A percentile compares a stretch with the other conserved stretches of the same genome.
phyloP scores from a whole-genome alignment of 2,888 invertebrate species.

The Epirrhoe alternata region DNA sequence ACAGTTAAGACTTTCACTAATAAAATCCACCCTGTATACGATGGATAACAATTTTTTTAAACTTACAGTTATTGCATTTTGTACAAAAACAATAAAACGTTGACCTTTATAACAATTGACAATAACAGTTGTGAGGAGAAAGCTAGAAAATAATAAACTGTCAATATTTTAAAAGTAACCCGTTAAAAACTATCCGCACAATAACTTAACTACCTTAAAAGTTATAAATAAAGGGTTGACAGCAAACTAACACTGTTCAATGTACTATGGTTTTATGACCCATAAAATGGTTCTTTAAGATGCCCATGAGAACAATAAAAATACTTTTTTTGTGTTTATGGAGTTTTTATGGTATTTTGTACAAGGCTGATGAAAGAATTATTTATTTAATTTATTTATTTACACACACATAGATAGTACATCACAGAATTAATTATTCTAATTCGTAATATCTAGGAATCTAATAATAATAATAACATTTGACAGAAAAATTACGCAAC shows the following conservation, averaged over 20 bases:
- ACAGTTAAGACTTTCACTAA: too few species aligned
- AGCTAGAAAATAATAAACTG: constrained; percentile 17
- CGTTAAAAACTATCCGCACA: constrained; percentile 26
- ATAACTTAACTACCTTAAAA: constrained; percentile 17
- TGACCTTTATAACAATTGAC: neutral
- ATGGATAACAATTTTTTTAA: too few species aligned
- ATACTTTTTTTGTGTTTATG: constrained; percentile 30
- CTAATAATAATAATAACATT: too few species aligned
- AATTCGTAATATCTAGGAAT: too few species aligned
- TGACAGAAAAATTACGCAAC: too few species aligned
- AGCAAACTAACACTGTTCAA: constrained; percentile 32
- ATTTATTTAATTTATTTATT: too few species aligned
- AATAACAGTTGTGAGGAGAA: constrained; percentile 23
- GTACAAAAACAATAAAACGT: neutral
- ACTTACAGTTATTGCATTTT: too few species aligned
- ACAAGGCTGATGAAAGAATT: neutral
- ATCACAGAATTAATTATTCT: too few species aligned
- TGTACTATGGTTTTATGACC: constrained; percentile 37
- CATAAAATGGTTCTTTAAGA: constrained; percentile 36
- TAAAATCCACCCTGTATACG: too few species aligned
- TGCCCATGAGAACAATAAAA: constrained; percentile 44
- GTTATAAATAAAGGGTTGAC: constrained; percentile 39
- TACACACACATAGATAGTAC: too few species aligned
- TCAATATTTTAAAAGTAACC: constrained; percentile 14
- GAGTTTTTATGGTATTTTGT: constrained; percentile 15